Evolutionary conservation across 2,113 vertebrate genomes (phyloP).

Genomic region (Haliaeetus leucogaster): DNA sequence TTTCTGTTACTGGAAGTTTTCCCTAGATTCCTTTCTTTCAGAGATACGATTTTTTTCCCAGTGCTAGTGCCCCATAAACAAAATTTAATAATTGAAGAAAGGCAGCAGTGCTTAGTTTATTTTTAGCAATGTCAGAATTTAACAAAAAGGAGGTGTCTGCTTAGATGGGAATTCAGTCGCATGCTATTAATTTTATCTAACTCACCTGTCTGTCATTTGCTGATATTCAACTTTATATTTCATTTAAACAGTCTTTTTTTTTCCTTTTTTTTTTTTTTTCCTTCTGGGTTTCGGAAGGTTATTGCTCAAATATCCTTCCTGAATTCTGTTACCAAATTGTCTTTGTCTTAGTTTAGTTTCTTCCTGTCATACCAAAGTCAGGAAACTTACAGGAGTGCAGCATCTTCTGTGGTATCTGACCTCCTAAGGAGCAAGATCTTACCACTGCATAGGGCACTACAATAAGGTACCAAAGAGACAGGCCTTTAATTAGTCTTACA

Average conservation of each 20-base stretch:
- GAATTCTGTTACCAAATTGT: neutral
- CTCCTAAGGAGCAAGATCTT: neutral
- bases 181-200: neutral
- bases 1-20: neutral
- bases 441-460: neutral
- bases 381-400: neutral
- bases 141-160: neutral
- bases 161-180: neutral
- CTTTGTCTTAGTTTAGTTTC: neutral
- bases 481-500: conserved; percentile 2
- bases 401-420: neutral
- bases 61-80: neutral
- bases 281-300: neutral
- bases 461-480: neutral
- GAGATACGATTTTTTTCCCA: neutral
- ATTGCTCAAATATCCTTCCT: neutral
- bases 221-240: neutral
- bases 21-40: neutral
- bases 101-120: neutral
- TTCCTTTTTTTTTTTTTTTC: accelerated
- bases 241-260: neutral
- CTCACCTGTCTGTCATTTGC: neutral
- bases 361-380: neutral
- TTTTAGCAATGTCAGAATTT: neutral
- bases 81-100: neutral